Evolutionary conservation across 1,140 invertebrate genomes (phyloP), one percentile per base, ranked within the genome.

Genomic region (Hypothenemus hampei): DNA sequence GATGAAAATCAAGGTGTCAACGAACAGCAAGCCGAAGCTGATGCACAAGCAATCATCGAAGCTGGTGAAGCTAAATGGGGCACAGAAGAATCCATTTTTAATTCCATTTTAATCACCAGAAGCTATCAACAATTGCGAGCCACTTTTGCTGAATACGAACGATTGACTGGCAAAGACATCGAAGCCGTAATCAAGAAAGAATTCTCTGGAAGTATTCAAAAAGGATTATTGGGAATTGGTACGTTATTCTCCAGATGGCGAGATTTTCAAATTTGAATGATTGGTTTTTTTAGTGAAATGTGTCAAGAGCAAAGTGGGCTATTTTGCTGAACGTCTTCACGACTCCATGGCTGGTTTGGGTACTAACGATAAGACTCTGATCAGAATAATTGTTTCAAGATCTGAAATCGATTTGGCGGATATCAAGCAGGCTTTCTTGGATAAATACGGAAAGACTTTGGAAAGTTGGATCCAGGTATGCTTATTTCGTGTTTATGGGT

Each of bases 351-450:
- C 87, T 60, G 89, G 89, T 35, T 60, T 89, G 62, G 91, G 91
- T 29, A 96, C 91, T 21, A 89, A 90, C 63, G 91, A 96, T 71
- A 86, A 88, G 61, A 89, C 87, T 44, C 74, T 97, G 26, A 94
- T 95, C 61, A 84, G 92, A 64, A 88, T 96, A 53, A 74, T 95
- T 50, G 90, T 94, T 8, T 89, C 89, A 58, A 84, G 93, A 65
- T 91, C 87, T 60, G 93, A 97, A 78, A 90, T 94, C 57, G 92
- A 96, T 74, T 78, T 96, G 68, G 89, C 85, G 24, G 86, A 91
- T 67, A 92, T 96, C 62, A 94, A 93, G 69, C 82, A 89, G 65
- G 89, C 89, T 44, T 94, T 91, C 74, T 78, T 88, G 64, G 83
- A 86, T 57, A 86, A 86, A 70, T 95, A 87, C 65, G 86, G 83